phyloP scores from a whole-genome alignment of 2,113 vertebrate genomes.

The Platanista minor region DNA sequence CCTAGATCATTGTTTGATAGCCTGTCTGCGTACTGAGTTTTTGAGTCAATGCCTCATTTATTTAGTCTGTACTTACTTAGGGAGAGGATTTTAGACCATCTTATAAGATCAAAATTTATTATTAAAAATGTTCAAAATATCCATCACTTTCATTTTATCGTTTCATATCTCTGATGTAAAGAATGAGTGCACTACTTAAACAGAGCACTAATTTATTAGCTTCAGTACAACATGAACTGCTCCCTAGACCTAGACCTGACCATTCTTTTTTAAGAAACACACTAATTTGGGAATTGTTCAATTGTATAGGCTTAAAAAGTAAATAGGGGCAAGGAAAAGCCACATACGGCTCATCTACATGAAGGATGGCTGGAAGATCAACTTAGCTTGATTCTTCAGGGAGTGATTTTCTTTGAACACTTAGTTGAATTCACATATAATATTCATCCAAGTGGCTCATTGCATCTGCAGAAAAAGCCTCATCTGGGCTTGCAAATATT shows the following conservation, averaged over 20 bases:
- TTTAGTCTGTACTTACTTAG: not conserved
- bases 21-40: not conserved
- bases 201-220: not conserved
- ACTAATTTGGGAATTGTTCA: not conserved
- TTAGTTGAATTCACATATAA: not conserved
- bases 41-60: not conserved
- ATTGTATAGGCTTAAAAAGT: not conserved
- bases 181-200: not conserved
- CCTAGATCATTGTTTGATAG: not conserved
- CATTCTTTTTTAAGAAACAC: conserved; percentile 3
- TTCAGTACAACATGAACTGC: not conserved
- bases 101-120: not conserved
- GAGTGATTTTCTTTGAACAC: not conserved
- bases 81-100: not conserved
- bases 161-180: not conserved
- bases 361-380: not conserved
- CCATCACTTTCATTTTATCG: not conserved
- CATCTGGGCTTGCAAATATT: not conserved
- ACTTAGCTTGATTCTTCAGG: not conserved
- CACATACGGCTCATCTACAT: not conserved
- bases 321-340: not conserved
- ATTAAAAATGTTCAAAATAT: not conserved
- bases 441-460: not conserved
- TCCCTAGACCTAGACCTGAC: not conserved
- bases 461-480: not conserved